Base-by-base conservation (phyloP, 2,113 vertebrate genomes). In the Hemiscyllium ocellatum region DNA sequence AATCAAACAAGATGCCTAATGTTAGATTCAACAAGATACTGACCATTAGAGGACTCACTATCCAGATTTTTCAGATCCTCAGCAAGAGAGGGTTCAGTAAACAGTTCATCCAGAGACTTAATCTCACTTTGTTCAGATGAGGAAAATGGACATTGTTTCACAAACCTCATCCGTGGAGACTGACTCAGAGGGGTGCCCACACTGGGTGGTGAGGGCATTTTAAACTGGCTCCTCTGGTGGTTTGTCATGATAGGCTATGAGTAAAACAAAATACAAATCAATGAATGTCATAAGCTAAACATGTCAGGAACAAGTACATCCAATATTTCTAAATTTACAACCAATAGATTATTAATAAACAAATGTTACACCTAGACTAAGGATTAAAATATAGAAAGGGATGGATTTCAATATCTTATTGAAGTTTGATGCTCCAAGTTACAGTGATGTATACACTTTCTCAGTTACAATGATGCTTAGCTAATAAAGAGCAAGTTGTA, bases 71-170 rank as follows among this genome's bases (percentile, higher is more conserved):
- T 96, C 22, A 96, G 90, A 86, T 97, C 96, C 29, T 97, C 96
- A 95, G 96, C 91, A 33, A 61, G 50, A 0, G 0, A 5, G 37
- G 96, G 96, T 83, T 96, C 94, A 0, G 97, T 97, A 96, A 98
- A 98, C 4, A 98, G 97, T 78, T 98, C 98, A 3, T 98, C 98
- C 93, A 97, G 89, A 2, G 98, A 98, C 15, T 96, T 96, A 8
- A 98, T 96, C 95, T 98, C 97, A 22, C 97, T 97, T 70, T 12
- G 96, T 5, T 96, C 96, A 0, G 96, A 96, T 50, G 80, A 68
- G 15, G 97, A 97, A 0, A 91, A 96, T n/a, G 96, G 96, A 2
- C 96, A 97, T 0, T 50, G 96, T 89, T 91, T 95, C 33, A 19
- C 19, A 15, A 93, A 95, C 15, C 50, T 96, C 80, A 0, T 26